phyloP scores from a whole-genome alignment of 2,797 vertebrate genomes.

The Parauchenoglanis ngamensis region DNA sequence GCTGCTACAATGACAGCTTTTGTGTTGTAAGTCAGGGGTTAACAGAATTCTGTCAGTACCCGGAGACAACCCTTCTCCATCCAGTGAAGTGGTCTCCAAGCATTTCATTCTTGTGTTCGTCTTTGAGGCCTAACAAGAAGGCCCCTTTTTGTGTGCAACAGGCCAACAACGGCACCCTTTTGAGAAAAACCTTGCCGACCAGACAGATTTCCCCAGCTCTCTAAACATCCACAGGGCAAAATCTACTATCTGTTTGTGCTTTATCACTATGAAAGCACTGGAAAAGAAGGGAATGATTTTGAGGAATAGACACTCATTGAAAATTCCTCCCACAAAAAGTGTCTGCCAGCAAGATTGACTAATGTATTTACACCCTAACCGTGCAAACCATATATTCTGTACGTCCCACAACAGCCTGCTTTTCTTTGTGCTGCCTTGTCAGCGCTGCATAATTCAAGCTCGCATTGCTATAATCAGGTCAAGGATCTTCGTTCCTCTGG shows the following conservation, averaged over 20 bases:
- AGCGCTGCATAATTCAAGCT: slow-evolving; percentile 30
- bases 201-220: slow-evolving; percentile 46
- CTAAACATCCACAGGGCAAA: slow-evolving; percentile 17
- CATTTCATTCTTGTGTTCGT: slow-evolving; percentile 53
- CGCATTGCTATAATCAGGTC: slow-evolving; percentile 34
- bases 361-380: slow-evolving; percentile 17
- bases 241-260: slow-evolving; percentile 5
- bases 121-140: slow-evolving; percentile 56
- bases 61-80: slow-evolving; percentile 60
- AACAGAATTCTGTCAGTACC: slow-evolving; percentile 68
- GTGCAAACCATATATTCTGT: slow-evolving; percentile 11
- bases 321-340: not conserved
- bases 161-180: slow-evolving; percentile 48
- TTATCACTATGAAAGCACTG: slow-evolving; percentile 7
- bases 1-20: slow-evolving; percentile 71
- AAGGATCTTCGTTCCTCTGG: slow-evolving; percentile 28
- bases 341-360: slow-evolving; percentile 4
- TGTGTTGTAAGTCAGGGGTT: slow-evolving; percentile 71
- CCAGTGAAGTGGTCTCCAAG: slow-evolving; percentile 52
- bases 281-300: not conserved
- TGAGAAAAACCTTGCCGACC: slow-evolving; percentile 47
- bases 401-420: slow-evolving; percentile 6
- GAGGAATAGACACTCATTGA: slow-evolving; percentile 14
- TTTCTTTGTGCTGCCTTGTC: slow-evolving; percentile 35
- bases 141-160: slow-evolving; percentile 47